Evolutionary conservation across 2,888 invertebrate species (phyloP).

Genomic region (Euzophera pinguis): DNA sequence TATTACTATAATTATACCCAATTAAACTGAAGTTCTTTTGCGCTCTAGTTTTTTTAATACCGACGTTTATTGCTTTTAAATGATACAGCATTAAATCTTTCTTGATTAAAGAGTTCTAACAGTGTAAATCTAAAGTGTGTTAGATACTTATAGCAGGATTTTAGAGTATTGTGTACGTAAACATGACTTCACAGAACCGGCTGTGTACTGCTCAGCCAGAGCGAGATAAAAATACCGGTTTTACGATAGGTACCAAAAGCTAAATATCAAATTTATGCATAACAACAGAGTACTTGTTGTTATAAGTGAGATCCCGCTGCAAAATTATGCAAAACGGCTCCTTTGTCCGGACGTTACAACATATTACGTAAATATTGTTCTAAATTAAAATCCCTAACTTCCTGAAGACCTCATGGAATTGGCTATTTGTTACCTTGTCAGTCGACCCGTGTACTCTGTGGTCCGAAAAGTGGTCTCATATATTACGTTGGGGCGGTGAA

Average conservation of each 20-base stretch:
- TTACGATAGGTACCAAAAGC: not conserved
- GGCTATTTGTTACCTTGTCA: constrained; percentile 43
- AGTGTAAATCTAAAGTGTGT: too few relatives aligned
- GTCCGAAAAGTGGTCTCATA: constrained; percentile 19
- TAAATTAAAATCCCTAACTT: constrained; percentile 26
- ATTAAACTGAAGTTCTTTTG: too few relatives aligned
- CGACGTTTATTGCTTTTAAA: too few relatives aligned
- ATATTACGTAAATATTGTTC: constrained; percentile 27
- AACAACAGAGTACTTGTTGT: constrained; percentile 8
- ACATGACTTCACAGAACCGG: constrained; percentile 18
- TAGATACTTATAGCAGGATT: too few relatives aligned
- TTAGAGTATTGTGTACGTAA: too few relatives aligned
- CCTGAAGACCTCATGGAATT: constrained; percentile 38
- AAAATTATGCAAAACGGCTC: constrained; percentile 30
- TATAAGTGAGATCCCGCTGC: constrained; percentile 19
- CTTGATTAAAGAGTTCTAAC: too few relatives aligned
- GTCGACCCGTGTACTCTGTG: constrained; percentile 28
- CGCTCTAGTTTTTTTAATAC: too few relatives aligned
- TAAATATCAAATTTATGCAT: constrained; percentile 11
- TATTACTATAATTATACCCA: too few relatives aligned
- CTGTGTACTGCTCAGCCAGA: not conserved
- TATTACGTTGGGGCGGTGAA: constrained; percentile 21
- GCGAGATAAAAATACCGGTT: not conserved
- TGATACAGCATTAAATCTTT: too few relatives aligned
- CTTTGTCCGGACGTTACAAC: constrained; percentile 25